Percentiles rank a stretch among this genome's conserved stretches.
Evolutionary conservation across 2,888 invertebrate species (phyloP).

Genomic region (Schizaphis graminum): DNA sequence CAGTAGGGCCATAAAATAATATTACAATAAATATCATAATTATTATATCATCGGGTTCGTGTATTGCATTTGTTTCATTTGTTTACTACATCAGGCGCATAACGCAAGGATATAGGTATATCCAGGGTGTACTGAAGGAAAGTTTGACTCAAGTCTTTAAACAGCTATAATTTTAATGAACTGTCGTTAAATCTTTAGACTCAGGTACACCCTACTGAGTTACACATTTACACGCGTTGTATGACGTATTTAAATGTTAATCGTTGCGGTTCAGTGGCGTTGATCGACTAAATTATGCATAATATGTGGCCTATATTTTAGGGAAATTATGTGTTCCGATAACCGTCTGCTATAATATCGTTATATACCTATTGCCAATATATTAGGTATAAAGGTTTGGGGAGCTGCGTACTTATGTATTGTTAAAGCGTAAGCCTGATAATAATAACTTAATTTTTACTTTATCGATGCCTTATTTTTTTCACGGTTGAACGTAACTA

Average conservation of each 20-base stretch:
- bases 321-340: background rate
- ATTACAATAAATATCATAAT: background rate
- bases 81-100: background rate
- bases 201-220: background rate
- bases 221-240: background rate
- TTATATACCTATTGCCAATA: background rate
- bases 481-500: background rate
- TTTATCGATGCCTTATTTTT: background rate
- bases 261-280: background rate
- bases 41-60: background rate
- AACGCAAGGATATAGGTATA: background rate
- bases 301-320: background rate
- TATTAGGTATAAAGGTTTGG: background rate
- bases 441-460: background rate
- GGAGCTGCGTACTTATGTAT: background rate
- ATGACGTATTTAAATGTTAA: background rate
- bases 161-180: background rate
- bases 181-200: background rate
- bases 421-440: background rate
- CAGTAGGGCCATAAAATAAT: background rate
- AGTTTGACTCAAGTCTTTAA: background rate
- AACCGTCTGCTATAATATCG: background rate
- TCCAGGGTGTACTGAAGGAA: background rate
- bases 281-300: background rate
- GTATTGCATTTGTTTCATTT: background rate